Evolutionary conservation across 2,797 vertebrate species (phyloP).

Genomic region (Eulemur rubriventer): DNA sequence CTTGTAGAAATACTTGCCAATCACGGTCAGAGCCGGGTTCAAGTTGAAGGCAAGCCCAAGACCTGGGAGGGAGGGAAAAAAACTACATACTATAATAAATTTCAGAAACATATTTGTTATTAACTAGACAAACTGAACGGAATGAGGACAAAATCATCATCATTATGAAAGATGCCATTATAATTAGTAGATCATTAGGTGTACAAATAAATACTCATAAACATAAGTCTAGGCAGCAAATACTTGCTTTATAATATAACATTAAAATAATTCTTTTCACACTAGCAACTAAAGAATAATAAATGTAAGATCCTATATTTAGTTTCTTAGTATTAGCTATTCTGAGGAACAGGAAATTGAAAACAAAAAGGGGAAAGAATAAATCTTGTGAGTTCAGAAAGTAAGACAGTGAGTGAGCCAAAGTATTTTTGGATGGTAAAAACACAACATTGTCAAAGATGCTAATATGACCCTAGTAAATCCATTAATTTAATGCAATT

Average conservation of each 20-base stretch:
- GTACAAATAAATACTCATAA: not conserved
- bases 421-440: not conserved
- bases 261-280: not conserved
- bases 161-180: not conserved
- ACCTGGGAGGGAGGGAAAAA: conserved; percentile 84
- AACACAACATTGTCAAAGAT: not conserved
- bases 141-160: not conserved
- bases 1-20: conserved; percentile 97
- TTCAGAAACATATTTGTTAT: not conserved
- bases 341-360: not conserved
- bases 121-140: not conserved
- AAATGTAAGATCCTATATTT: not conserved
- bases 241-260: not conserved
- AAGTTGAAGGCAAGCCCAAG: conserved; percentile 97
- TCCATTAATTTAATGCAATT: not conserved
- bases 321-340: conserved; percentile 23
- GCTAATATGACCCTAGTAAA: not conserved
- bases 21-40: conserved; percentile 98
- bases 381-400: not conserved
- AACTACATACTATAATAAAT: not conserved
- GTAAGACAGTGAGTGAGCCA: not conserved
- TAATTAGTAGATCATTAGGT: not conserved
- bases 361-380: not conserved
- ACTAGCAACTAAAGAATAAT: not conserved
- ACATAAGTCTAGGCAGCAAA: not conserved